A percentile compares a stretch with the other conserved stretches of the same genome.
These are phyloP conservation scores for Papilio demoleus DNA, from an alignment of 2,888 invertebrate genomes.

Conservation along the genomic window DNA sequence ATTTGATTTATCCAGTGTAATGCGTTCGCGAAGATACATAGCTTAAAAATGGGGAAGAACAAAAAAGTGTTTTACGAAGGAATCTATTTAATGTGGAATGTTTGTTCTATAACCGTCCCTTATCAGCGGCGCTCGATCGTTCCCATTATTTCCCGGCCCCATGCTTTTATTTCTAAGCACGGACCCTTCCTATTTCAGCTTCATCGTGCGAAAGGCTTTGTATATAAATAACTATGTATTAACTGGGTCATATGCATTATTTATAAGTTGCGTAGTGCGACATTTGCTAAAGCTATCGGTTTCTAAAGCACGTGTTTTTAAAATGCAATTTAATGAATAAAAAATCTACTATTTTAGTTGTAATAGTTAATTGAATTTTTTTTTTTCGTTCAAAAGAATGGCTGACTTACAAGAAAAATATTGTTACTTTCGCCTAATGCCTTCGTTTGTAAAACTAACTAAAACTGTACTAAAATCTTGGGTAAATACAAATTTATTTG, in stretches of 20 bases:
- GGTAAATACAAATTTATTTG: too few species aligned
- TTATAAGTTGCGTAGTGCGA: conserved; percentile 12
- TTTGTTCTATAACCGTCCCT: conserved; percentile 24
- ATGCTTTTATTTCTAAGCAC: conserved; percentile 34
- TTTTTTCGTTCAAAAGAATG: too few species aligned
- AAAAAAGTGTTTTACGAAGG: background rate
- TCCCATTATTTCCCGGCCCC: conserved; percentile 31
- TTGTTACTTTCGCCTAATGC: too few species aligned
- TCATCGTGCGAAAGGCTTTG: conserved; percentile 28
- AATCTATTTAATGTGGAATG: conserved; percentile 22
- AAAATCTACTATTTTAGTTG: too few species aligned
- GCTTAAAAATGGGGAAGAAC: conserved; percentile 5
- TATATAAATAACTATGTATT: conserved; percentile 26
- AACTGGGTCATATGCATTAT: conserved; percentile 31
- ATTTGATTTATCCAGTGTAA: background rate
- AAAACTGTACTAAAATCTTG: too few species aligned
- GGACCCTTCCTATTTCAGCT: conserved; percentile 31
- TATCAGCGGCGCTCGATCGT: conserved; percentile 24
- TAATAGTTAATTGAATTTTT: too few species aligned
- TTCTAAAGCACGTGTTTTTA: background rate
- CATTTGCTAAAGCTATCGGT: conserved; percentile 18
- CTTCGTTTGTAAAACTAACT: too few species aligned
- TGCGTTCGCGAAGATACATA: background rate
- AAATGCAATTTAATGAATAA: background rate
- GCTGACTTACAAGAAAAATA: too few species aligned